Base-by-base conservation (phyloP, 2,113 vertebrate genomes). In the Melanotaenia duboulayi region DNA sequence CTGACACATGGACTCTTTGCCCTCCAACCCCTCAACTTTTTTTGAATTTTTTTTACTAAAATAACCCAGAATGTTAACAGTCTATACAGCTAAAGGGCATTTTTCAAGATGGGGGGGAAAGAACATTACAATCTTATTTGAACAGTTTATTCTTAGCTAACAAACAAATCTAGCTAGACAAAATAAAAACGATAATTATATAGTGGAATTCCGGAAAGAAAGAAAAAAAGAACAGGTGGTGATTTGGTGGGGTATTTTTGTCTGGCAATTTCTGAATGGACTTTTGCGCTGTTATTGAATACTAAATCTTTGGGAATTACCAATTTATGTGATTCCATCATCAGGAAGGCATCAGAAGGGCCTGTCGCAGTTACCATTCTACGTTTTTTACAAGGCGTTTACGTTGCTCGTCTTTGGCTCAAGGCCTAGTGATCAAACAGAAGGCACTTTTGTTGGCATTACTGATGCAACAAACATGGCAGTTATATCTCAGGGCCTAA, bases 371-470 rank as follows among this genome's bases (percentile, higher is more conserved):
- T 69, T 68, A 71, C 65, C 69, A 69, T 86, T 84, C 75, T 81
- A 79, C 24, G 37, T 78, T 80, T 77, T 80, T 85, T 82, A 75
- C 81, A 87, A 88, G 86, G 85, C 90, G 82, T 62, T 82, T 59
- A 84, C 84, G 87, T 89, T 91, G 78, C 87, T 89, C 61, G 62
- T 90, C 81, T 85, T 92, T 91, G 90, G 87, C 86, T 90, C 89
- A 82, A 88, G 90, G 92, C 91, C 90, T 88, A 78, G 87, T 87
- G 86, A 81, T 91, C 85, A 89, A 83, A 92, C 92, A 93, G 90
- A 94, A 95, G 94, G 94, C 94, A 95, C 94, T 94, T 94, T 91
- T 80, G 84, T 90, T 92, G 89, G 85, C 77, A 77, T 90, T 89
- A 60, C 78, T 90, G 90, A 90, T 85, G 87, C 80, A 84, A 86